phyloP scores from a whole-genome alignment of 2,797 vertebrate species.

The Sibirionetta formosa region DNA sequence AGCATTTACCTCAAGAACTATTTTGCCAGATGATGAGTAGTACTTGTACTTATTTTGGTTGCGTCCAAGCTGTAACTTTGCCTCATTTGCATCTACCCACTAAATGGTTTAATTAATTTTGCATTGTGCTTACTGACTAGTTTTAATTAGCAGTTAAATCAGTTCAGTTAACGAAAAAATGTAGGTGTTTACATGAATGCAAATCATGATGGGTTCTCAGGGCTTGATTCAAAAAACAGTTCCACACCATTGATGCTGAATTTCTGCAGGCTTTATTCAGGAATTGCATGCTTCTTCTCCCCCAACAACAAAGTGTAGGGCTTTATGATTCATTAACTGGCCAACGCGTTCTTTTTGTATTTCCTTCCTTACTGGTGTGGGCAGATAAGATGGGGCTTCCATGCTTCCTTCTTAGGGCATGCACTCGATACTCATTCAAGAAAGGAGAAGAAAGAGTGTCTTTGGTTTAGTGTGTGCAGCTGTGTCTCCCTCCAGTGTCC shows the following conservation, averaged over 20 bases:
- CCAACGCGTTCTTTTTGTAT: neutral
- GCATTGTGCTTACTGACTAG: conserved; percentile 83
- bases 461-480: neutral
- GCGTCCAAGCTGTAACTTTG: conserved; percentile 77
- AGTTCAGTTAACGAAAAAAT: conserved; percentile 82
- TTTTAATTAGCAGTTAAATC: conserved; percentile 88
- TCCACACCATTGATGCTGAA: conserved; percentile 73
- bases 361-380: neutral
- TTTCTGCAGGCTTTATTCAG: conserved; percentile 75
- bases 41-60: conserved; percentile 68
- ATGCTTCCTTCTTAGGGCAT: neutral
- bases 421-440: neutral
- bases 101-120: conserved; percentile 88
- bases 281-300: neutral
- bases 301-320: neutral
- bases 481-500: conserved; percentile 59
- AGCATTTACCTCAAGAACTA: conserved; percentile 61
- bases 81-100: conserved; percentile 81
- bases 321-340: conserved; percentile 61
- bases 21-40: conserved; percentile 74
- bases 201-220: conserved; percentile 77
- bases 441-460: neutral
- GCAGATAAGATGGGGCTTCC: neutral
- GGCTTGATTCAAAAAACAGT: conserved; percentile 71
- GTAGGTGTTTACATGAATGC: conserved; percentile 82